Base-by-base conservation (phyloP, 2,888 invertebrate species). In the Notocelia uddmanniana region DNA sequence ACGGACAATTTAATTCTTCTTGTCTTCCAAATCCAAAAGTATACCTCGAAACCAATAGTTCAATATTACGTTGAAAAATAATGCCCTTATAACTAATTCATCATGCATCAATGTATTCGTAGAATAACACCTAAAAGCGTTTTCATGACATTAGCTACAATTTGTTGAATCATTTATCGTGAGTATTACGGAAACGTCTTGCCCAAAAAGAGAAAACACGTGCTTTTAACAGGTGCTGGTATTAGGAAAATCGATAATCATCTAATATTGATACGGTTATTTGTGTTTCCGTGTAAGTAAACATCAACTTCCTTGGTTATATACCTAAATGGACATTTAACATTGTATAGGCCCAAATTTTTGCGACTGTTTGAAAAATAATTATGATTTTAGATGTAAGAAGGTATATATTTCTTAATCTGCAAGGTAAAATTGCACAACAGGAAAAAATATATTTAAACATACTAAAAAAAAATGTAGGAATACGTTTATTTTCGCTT, bases 241-340 rank as follows among this genome's bases (percentile, higher is more conserved):
- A 54, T 54, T 64, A 54, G 54, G 23, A n/a, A 64, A 64, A 54
- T 64, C 64, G 23, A 64, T 64, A 54, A 23, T 54, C 64, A 64
- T 54, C 37, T 54, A 64, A 54, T 23, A 64, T 64, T 37, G 34
- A 64, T 23, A 54, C 18, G 52, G n/a, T 54, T 64, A 21, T 54
- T 64, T 37, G 63, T 64, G 64, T 64, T 37, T 37, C 19, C 19
- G 37, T 54, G 52, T 64, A 54, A 37, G 37, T 21, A 64, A 50
- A 31, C 64, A 23, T 50, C 52, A 54, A 64, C 37, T 62, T 54
- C 64, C 37, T 37, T 54, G 21, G n/a, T n/a, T n/a, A 64, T 54
- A 54, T 23, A 26, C 3, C 3, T 26, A 37, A 37, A 34, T 26
- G 21, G 48, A 18, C 13, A 21, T 52, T 52, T 3, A 34, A 50